These are phyloP conservation scores for Phortica okadai DNA, from an alignment of 2,888 invertebrate genomes.

Conservation along the genomic window DNA sequence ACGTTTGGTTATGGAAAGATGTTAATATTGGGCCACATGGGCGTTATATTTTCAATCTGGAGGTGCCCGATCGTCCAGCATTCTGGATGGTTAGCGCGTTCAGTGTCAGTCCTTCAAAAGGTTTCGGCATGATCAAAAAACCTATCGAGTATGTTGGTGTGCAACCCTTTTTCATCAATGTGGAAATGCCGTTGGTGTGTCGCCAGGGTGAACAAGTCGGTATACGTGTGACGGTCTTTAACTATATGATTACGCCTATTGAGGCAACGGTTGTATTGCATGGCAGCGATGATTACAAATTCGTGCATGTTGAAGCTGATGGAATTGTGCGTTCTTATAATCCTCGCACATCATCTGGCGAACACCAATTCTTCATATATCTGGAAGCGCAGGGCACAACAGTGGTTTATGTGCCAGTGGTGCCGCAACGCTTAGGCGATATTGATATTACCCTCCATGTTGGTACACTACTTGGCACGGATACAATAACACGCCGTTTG, in stretches of 20 bases:
- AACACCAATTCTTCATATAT: slow-evolving; percentile 96
- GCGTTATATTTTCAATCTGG: slow-evolving; percentile 89
- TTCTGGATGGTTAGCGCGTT: slow-evolving; percentile 96
- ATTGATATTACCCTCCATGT: slow-evolving; percentile 87
- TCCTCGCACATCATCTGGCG: slow-evolving; percentile 92
- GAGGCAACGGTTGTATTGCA: slow-evolving; percentile 92
- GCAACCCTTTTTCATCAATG: slow-evolving; percentile 95
- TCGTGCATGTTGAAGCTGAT: slow-evolving; percentile 92
- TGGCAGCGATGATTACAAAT: slow-evolving; percentile 91
- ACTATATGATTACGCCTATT: slow-evolving; percentile 90
- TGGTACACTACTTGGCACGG: slow-evolving; percentile 84
- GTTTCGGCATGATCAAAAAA: slow-evolving; percentile 90
- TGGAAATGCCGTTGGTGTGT: slow-evolving; percentile 91
- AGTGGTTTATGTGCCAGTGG: slow-evolving; percentile 93
- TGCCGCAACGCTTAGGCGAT: slow-evolving; percentile 87
- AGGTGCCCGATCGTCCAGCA: slow-evolving; percentile 89
- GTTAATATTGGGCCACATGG: slow-evolving; percentile 95
- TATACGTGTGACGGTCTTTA: slow-evolving; percentile 93
- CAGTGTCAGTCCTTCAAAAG: slow-evolving; percentile 90
- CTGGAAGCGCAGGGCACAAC: slow-evolving; percentile 86
- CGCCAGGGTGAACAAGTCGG: slow-evolving; percentile 96
- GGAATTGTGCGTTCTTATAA: slow-evolving; percentile 92
- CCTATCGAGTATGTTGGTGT: slow-evolving; percentile 92
- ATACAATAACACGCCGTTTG: slow-evolving; percentile 81
- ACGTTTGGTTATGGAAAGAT: slow-evolving; percentile 97